Evolutionary conservation across 2,797 vertebrate species (phyloP), one percentile per base, ranked within the genome.

Genomic region (Gymnopithys bicolor): DNA sequence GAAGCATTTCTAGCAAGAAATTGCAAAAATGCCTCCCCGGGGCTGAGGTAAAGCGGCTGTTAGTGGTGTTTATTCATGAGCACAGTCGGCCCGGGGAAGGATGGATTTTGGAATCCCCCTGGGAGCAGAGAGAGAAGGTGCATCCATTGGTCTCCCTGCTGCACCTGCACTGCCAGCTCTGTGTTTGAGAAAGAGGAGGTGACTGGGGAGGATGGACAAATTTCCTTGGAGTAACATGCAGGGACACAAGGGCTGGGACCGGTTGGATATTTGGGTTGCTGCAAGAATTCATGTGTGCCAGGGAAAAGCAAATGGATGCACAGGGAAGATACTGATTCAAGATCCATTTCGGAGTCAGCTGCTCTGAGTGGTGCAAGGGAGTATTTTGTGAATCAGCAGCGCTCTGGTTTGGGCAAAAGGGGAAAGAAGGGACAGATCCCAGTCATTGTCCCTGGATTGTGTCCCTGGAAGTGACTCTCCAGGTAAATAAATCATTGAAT

Each of bases 1-100:
- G 78, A 73, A 74, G 91, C 92, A 49, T 87, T 93, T 95, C 63
- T 35, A 90, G 86, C 86, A 84, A 82, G 86, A 71, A 91, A 92
- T 73, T 73, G 84, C 78, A 74, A 19, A 91, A 85, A 32, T 15
- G 25, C 75, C 68, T 93, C 82, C 81, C 81, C 7, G 12, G 74
- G 91, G 89, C 63, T 41, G 10, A 8, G 22, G 18, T 22, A 77
- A 86, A 71, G 43, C 3, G 5, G 64, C 25, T 77, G 64, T 84
- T 69, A 46, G 93, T 13, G 67, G 41, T 62, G 92, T 70, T 89
- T 84, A 79, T 89, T 87, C 81, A 60, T 53, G 90, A 76, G 84
- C 84, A 27, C 21, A 80, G 32, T 35, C 5, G 43, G 71, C 60
- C 85, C 79, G 1, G 4, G 13, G 41, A 63, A 62, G 8, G 7